phyloP scores from a whole-genome alignment of 2,888 invertebrate genomes.

The Lepidocyrtoides sp. region DNA sequence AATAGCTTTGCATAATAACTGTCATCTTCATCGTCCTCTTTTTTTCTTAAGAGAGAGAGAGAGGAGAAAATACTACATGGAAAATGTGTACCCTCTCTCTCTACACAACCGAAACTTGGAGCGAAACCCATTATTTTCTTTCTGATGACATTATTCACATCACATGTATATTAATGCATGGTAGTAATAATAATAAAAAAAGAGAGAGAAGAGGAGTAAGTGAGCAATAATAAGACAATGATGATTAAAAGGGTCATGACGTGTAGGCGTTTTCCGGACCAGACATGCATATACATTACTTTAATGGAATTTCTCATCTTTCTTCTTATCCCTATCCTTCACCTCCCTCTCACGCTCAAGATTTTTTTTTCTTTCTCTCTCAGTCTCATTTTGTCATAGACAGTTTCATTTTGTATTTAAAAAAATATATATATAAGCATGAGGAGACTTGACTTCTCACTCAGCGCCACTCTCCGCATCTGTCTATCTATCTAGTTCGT shows the following conservation, averaged over 20 bases:
- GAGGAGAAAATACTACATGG: neutral
- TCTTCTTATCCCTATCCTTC: neutral
- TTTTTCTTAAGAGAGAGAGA: neutral
- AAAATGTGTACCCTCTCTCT: neutral
- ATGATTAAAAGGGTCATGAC: conserved; percentile 35
- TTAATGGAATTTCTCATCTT: conserved; percentile 12
- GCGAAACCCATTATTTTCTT: neutral
- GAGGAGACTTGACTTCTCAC: no score
- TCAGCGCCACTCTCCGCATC: no score
- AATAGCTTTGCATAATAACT: conserved; percentile 60
- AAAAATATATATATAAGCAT: no score
- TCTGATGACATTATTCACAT: neutral
- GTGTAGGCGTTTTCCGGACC: conserved; percentile 49
- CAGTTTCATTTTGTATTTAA: conserved; percentile 8
- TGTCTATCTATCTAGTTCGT: no score
- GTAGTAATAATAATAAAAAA: neutral
- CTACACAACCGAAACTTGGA: neutral
- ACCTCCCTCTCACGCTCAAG: neutral
- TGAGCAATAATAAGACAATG: neutral
- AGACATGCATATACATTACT: neutral
- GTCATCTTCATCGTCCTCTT: conserved; percentile 32
- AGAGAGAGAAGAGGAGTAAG: conserved; percentile 6
- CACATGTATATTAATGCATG: neutral
- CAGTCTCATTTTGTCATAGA: no score
- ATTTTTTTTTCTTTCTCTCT: no score